Evolutionary conservation across 2,888 invertebrate species (phyloP).

Genomic region (Oeneis ivallda): DNA sequence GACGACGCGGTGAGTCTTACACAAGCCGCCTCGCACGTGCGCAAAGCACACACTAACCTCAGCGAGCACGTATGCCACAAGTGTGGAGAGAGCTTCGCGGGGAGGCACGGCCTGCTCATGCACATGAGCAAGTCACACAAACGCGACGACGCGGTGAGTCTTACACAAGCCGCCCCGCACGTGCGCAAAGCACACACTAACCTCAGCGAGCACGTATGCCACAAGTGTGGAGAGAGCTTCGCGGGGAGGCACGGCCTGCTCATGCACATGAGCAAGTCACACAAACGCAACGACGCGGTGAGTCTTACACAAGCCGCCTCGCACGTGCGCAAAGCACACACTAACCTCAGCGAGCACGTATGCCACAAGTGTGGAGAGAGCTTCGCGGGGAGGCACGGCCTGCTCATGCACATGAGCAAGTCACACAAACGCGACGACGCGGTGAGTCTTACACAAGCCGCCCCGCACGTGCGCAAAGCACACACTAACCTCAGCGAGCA

Average conservation of each 20-base stretch:
- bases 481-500: too few relatives aligned
- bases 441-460: too few relatives aligned
- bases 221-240: constrained; percentile 61
- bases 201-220: constrained; percentile 54
- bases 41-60: constrained; percentile 47
- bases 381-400: too few relatives aligned
- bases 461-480: too few relatives aligned
- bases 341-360: too few relatives aligned
- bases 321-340: too few relatives aligned
- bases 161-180: background rate
- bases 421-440: too few relatives aligned
- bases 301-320: too few relatives aligned
- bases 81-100: too few relatives aligned
- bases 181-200: constrained; percentile 46
- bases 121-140: constrained; percentile 52
- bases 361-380: too few relatives aligned
- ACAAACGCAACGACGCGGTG: constrained; percentile 34
- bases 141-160: constrained; percentile 38
- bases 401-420: too few relatives aligned
- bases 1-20: constrained; percentile 36
- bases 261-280: constrained; percentile 58
- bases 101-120: constrained; percentile 58
- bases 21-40: background rate
- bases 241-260: constrained; percentile 55
- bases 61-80: too few relatives aligned